phyloP scores from a whole-genome alignment of 2,113 vertebrate species.

The Melanostigma gelatinosum region DNA sequence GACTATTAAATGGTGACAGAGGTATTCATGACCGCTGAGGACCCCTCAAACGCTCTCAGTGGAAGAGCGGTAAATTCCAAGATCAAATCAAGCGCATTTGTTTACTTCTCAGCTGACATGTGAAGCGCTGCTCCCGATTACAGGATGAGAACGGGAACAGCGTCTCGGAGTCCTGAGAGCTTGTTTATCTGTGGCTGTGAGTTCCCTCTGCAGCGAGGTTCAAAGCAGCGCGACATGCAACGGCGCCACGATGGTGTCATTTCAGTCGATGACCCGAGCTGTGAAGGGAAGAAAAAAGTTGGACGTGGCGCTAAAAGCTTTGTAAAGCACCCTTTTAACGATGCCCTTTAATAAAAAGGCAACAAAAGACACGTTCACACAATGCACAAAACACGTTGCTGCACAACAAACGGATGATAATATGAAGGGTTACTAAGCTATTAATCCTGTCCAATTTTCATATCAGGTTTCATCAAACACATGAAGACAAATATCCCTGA shows the following conservation, averaged over 20 bases:
- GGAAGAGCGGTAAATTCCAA: conserved; percentile 7
- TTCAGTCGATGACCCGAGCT: conserved; percentile 12
- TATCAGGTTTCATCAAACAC: background rate
- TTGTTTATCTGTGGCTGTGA: conserved; percentile 37
- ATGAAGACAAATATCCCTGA: background rate
- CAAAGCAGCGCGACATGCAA: conserved; percentile 32
- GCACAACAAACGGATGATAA: background rate
- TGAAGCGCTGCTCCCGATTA: conserved; percentile 23
- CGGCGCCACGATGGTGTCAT: conserved; percentile 29
- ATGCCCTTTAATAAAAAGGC: conserved; percentile 13
- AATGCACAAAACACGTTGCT: background rate
- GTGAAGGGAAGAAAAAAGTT: background rate
- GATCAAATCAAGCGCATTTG: conserved; percentile 13
- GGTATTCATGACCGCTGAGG: conserved; percentile 29
- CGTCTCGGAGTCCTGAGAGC: conserved; percentile 27
- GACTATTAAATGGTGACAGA: conserved; percentile 16
- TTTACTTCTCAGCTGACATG: conserved; percentile 16
- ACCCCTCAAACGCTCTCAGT: conserved; percentile 24
- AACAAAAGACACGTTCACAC: conserved; percentile 16
- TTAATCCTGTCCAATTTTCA: background rate
- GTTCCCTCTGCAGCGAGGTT: conserved; percentile 32
- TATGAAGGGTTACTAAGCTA: background rate
- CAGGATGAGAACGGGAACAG: conserved; percentile 21
- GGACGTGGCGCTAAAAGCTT: conserved; percentile 38
- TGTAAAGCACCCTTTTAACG: conserved; percentile 8